phyloP scores from a whole-genome alignment of 1,140 invertebrate genomes.

The Akabosia matsudoensis region DNA sequence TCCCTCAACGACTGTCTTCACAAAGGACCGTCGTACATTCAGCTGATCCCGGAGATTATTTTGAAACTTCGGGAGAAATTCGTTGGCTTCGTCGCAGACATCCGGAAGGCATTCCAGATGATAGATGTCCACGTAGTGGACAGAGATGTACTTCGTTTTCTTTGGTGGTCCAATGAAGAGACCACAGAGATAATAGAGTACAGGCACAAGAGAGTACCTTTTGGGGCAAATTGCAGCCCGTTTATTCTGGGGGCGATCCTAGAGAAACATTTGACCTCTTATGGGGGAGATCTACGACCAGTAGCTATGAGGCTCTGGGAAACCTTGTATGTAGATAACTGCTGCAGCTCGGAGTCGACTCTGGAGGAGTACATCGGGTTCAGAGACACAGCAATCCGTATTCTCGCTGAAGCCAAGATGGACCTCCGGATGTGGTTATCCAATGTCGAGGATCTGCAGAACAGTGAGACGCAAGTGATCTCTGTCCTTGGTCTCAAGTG shows the following conservation, averaged over 20 bases:
- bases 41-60: conserved; percentile 50
- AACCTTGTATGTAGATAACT: conserved; percentile 34
- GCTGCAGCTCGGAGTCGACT: conserved; percentile 4
- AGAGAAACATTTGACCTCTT: conserved; percentile 1
- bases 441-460: background rate
- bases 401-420: conserved; percentile 33
- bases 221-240: conserved; percentile 40
- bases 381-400: conserved; percentile 1
- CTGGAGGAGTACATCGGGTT: conserved; percentile 16
- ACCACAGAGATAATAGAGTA: conserved; percentile 9
- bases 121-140: background rate
- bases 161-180: conserved; percentile 36
- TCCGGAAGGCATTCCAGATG: conserved; percentile 6
- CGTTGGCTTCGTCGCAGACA: conserved; percentile 49
- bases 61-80: conserved; percentile 49
- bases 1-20: conserved; percentile 51
- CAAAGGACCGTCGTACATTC: conserved; percentile 51
- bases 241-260: conserved; percentile 38
- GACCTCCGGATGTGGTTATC: conserved; percentile 28
- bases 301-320: background rate
- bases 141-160: conserved; percentile 24
- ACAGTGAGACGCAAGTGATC: background rate
- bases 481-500: background rate
- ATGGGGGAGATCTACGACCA: background rate
- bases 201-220: conserved; percentile 37